Base-by-base conservation (phyloP, 2,797 vertebrate genomes). In the Oreortyx pictus region DNA sequence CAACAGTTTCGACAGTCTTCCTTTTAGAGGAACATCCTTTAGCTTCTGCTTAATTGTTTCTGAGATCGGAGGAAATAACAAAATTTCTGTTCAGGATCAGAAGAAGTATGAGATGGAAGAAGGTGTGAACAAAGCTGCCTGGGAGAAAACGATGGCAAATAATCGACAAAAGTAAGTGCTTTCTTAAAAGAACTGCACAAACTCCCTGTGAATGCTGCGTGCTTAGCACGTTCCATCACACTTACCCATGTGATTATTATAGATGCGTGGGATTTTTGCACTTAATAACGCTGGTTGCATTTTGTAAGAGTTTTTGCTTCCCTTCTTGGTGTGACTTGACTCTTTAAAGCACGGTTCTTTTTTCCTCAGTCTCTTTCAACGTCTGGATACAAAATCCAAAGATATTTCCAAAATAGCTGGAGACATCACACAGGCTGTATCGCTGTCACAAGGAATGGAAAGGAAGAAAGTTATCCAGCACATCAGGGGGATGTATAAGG, bases 381-480 rank as follows among this genome's bases (percentile, higher is more conserved):
- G 99, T 81, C 97, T 99, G 44, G 98, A 99, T 68, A 97, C 98
- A 86, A 99, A 99, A 96, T 99, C 98, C 73, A 99, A 99, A 97
- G 99, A 99, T 95, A 99, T 99, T 96, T 99, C 99, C 61, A 99
- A 99, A 98, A 99, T 98, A 81, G 99, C 99, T 43, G 99, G 98
- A 50, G 99, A 99, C 93, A 98, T 99, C 96, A 99, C 99, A n/a
- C 99, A 99, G 97, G 98, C 98, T 89, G 98, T 99, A 86, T 99
- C 99, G 52, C 98, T 99, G 65, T 98, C 98, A 46, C 99, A 99
- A 97, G 99, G 99, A 94, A 98, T 99, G 97, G 99, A 99, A 98
- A 98, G 99, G 83, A 99, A 99, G 96, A 99, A 99, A 96, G 99
- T 99, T 92, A 99, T 99, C 94, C 99, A 99, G 97, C 99, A 99